These are phyloP conservation scores for Acestrorhynchus altus DNA, from an alignment of 2,797 vertebrate genomes.

Conservation along the genomic window DNA sequence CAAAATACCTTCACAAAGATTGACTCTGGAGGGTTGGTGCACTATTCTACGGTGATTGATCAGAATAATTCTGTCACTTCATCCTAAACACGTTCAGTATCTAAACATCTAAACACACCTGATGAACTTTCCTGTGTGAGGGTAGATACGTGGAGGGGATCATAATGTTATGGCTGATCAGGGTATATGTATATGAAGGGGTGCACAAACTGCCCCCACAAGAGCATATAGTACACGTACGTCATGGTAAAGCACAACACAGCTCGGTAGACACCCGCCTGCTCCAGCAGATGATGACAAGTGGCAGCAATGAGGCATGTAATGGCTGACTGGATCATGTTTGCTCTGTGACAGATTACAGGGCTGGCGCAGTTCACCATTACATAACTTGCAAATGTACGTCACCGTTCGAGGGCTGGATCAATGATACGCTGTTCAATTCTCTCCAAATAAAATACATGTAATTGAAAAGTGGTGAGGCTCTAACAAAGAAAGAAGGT, in stretches of 20 bases:
- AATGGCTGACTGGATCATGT: slow-evolving; percentile 76
- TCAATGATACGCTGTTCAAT: slow-evolving; percentile 48
- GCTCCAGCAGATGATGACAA: slow-evolving; percentile 68
- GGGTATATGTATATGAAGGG: too few species aligned
- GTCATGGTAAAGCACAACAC: slow-evolving; percentile 74
- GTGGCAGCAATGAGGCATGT: slow-evolving; percentile 76
- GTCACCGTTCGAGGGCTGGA: neutral
- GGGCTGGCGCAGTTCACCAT: neutral
- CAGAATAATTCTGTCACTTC: too few species aligned
- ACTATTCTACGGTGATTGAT: too few species aligned
- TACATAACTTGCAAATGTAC: neutral
- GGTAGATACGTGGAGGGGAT: too few species aligned
- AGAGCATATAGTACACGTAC: slow-evolving; percentile 73
- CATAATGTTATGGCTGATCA: too few species aligned
- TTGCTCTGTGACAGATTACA: slow-evolving; percentile 66
- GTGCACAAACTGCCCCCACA: too few species aligned
- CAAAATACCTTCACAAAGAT: too few species aligned
- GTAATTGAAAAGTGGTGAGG: neutral
- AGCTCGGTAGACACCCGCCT: slow-evolving; percentile 73
- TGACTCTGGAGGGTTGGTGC: too few species aligned
- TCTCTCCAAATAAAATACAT: neutral
- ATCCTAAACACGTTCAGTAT: too few species aligned
- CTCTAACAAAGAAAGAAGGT: slow-evolving; percentile 14
- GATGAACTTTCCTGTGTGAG: too few species aligned
- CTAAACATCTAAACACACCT: too few species aligned